phyloP scores from a whole-genome alignment of 2,113 vertebrate species.

The Spermophilus dauricus region DNA sequence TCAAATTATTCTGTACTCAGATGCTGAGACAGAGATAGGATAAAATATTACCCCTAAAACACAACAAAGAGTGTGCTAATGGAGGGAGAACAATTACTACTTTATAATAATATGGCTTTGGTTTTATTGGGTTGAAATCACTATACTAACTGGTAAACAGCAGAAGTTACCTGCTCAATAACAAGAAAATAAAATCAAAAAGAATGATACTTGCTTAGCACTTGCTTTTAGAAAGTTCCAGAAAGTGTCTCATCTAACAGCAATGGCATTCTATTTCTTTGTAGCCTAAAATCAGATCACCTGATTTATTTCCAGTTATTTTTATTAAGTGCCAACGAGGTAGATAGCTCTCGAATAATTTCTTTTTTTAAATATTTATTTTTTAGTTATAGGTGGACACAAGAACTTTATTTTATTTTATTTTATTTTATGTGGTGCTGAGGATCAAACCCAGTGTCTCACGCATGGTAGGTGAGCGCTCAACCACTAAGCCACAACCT shows the following conservation, averaged over 20 bases:
- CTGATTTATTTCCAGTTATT: conserved; percentile 39
- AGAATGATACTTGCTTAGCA: conserved; percentile 43
- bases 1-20: conserved; percentile 28
- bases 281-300: conserved; percentile 44
- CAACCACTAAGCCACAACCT: too few species aligned
- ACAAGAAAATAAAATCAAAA: conserved; percentile 53
- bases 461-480: too few species aligned
- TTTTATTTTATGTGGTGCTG: too few species aligned
- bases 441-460: too few species aligned
- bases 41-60: conserved; percentile 33
- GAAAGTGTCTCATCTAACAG: conserved; percentile 18
- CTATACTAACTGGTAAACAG: conserved; percentile 41
- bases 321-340: conserved; percentile 44
- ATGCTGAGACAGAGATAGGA: background rate
- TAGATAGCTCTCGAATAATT: background rate
- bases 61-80: background rate
- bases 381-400: too few species aligned
- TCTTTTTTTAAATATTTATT: background rate
- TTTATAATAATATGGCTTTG: background rate
- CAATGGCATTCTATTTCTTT: background rate
- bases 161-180: conserved; percentile 26
- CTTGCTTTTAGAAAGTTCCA: conserved; percentile 18
- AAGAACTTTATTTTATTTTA: too few species aligned
- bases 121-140: conserved; percentile 52
- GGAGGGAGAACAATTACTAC: background rate